These are phyloP conservation scores for Magallana gigas DNA, from an alignment of 1,140 invertebrate genomes.

Conservation along the genomic window DNA sequence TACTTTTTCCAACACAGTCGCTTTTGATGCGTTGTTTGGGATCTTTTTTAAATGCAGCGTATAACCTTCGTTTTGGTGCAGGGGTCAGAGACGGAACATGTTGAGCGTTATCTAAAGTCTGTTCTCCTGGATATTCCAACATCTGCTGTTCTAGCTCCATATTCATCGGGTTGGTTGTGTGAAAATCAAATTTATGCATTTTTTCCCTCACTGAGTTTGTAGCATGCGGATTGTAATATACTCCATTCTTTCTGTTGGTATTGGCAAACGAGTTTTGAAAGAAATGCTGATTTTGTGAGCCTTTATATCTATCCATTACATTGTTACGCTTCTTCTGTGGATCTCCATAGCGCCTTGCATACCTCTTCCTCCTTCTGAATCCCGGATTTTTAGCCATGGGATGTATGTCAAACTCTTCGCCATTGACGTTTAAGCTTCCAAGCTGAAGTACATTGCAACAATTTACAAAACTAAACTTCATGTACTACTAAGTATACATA, in stretches of 20 bases:
- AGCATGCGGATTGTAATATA: not conserved
- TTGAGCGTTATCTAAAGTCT: not conserved
- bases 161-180: not conserved
- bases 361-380: conserved; percentile 23
- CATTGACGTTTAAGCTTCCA: conserved; percentile 53
- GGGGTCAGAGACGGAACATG: not conserved
- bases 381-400: conserved; percentile 23
- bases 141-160: not conserved
- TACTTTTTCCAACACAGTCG: not conserved
- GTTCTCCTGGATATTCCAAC: not conserved
- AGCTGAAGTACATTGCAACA: not conserved
- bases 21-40: not conserved
- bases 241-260: not conserved
- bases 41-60: conserved; percentile 5
- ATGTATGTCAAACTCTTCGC: conserved; percentile 47
- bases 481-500: not conserved
- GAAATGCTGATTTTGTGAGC: not conserved
- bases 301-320: not conserved
- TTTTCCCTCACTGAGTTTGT: not conserved
- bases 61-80: not conserved
- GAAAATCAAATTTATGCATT: not conserved
- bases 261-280: not conserved
- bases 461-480: not conserved
- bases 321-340: not conserved
- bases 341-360: not conserved